Percentiles rank a stretch among this genome's conserved stretches.
phyloP scores from a whole-genome alignment of 1,140 invertebrate species.

The Xylocopa sonorina region DNA sequence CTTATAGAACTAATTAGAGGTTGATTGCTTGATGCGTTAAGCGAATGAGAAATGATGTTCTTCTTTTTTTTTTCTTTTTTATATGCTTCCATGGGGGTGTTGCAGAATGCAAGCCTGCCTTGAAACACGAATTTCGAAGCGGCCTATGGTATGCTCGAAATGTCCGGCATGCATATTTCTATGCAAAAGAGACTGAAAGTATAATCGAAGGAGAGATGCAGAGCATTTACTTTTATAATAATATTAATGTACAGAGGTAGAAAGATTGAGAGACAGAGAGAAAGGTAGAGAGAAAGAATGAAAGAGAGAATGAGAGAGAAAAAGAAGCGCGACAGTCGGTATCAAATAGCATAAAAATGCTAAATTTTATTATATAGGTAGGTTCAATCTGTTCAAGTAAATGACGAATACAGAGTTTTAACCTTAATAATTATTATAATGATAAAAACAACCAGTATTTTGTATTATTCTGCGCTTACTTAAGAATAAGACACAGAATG shows the following conservation, averaged over 20 bases:
- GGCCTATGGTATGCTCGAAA: constrained; percentile 73
- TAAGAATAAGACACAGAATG: constrained; percentile 73
- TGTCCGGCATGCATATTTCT: constrained; percentile 71
- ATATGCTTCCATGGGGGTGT: constrained; percentile 75
- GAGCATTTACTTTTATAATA: constrained; percentile 69
- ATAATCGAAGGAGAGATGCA: constrained; percentile 67
- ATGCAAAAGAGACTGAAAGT: constrained; percentile 75
- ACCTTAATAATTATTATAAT: constrained; percentile 60
- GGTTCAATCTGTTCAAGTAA: constrained; percentile 45
- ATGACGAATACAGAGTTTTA: constrained; percentile 48
- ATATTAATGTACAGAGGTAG: constrained; percentile 61
- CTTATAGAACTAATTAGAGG: constrained; percentile 71
- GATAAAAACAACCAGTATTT: constrained; percentile 78
- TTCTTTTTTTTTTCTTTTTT: constrained; percentile 46
- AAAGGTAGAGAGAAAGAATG: constrained; percentile 39
- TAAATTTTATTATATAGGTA: constrained; percentile 58
- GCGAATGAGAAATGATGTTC: constrained; percentile 24
- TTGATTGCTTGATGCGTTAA: constrained; percentile 48
- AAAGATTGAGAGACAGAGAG: constrained; percentile 39
- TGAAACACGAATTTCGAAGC: constrained; percentile 73
- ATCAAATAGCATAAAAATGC: constrained; percentile 61
- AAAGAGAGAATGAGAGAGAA: constrained; percentile 27
- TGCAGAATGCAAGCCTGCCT: constrained; percentile 74
- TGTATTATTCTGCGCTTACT: constrained; percentile 76
- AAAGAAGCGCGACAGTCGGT: constrained; percentile 42